Evolutionary conservation across 2,797 vertebrate species (phyloP), one percentile per base, ranked within the genome.

Genomic region (Adrianichthys oophorus): DNA sequence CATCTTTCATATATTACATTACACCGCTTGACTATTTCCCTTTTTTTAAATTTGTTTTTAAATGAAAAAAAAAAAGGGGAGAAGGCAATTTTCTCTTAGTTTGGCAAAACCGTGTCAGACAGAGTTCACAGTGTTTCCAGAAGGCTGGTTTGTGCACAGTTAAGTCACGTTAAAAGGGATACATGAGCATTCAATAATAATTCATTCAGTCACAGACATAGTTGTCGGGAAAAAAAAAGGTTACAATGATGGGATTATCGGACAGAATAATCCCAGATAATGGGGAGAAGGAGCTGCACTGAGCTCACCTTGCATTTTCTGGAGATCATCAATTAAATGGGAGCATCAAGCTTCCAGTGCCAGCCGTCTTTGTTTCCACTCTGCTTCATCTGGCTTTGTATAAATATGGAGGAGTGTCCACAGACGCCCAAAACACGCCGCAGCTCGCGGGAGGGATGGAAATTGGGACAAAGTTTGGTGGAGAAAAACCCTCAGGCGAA

Each of bases 401-500:
- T 53, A 21, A 56, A 23, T 4, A 70, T 45, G 37, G 59, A 50
- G 48, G 21, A 0, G 7, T 48, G 56, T 62, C 19, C 29, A 32
- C 29, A 32, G 32, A 40, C 41, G 18, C 51, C 1, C 8, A 1
- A 32, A 69, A 60, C 61, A 56, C 48, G 58, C 45, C 56, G 70
- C 65, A 41, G 56, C 57, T 69, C 62, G 53, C 46, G 21, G 19
- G 47, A 43, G 14, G 24, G 12, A 1, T 26, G 61, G 4, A 0
- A 16, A 41, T 61, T 15, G 0, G 5, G 45, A 19, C 1, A 47
- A 45, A 41, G 48, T 44, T 29, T 37, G 19, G 55, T 4, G 1
- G 15, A 21, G 19, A 6, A n/a, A 7, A 13, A 24, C 1, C 12
- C 58, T 96, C 92, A 98, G 57, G 92, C 92, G 0, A 94, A 95